Conservation (phyloP, 2,797 vertebrate species). For the Valencia hispanica region DNA sequence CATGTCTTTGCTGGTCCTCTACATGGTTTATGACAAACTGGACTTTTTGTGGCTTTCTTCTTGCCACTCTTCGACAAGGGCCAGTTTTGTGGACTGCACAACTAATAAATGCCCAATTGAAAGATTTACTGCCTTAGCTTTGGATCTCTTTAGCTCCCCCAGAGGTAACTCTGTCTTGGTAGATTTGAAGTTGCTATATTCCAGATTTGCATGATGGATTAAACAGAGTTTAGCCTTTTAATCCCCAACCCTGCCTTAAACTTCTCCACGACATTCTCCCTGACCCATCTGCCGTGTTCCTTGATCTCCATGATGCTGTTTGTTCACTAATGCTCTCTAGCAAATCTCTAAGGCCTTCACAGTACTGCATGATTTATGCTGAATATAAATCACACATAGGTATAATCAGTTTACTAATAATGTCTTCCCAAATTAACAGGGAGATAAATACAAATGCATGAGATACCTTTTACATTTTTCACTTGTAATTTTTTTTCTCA, state of each 20-base stretch:
- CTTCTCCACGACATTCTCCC: neutral
- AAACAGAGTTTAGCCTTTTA: no score
- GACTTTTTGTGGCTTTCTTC: neutral
- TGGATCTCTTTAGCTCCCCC: no score
- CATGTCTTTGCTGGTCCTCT: neutral
- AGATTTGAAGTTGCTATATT: neutral
- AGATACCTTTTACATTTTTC: neutral
- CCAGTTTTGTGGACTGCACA: neutral
- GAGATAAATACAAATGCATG: neutral
- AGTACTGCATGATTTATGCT: neutral
- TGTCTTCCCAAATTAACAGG: neutral
- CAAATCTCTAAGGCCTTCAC: no score
- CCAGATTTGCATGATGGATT: no score
- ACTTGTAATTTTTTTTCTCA: neutral
- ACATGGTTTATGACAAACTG: neutral
- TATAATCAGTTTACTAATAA: neutral
- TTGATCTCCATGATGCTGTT: no score
- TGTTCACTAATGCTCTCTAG: no score
- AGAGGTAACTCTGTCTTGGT: neutral
- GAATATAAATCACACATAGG: neutral
- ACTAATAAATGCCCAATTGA: no score
- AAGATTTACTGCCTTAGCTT: no score
- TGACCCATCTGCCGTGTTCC: no score
- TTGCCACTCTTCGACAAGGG: neutral
- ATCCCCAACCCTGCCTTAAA: no score